Conservation (phyloP, 2,888 invertebrate genomes). For the Pristionchus fissidentatus region DNA sequence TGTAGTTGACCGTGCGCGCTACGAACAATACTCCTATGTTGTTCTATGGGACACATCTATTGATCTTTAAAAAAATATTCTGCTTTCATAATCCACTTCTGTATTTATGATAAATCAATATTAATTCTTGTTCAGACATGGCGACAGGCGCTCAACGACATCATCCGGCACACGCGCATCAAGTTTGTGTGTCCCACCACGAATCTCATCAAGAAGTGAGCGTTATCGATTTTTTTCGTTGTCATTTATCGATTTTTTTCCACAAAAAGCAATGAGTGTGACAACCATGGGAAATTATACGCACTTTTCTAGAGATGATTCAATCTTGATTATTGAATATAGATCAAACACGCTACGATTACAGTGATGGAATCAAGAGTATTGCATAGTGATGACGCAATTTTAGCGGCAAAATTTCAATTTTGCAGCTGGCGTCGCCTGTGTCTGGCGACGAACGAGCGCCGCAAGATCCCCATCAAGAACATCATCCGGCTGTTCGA, state of each 20-base stretch:
- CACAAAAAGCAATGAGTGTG: background rate
- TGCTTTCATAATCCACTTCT: background rate
- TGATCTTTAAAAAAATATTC: background rate
- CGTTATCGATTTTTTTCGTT: no score
- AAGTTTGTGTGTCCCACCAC: constrained; percentile 93
- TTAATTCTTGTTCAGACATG: constrained; percentile 84
- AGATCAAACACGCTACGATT: no score
- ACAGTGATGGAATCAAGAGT: no score
- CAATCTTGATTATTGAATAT: no score
- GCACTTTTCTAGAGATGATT: no score
- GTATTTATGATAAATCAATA: background rate
- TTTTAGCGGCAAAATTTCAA: background rate
- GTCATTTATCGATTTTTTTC: constrained; percentile 29
- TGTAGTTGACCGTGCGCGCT: no score
- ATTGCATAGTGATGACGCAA: background rate
- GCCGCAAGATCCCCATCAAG: constrained; percentile 92
- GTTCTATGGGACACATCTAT: no score
- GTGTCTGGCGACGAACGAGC: constrained; percentile 91
- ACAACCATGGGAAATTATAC: no score
- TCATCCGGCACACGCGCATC: constrained; percentile 93
- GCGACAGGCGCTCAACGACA: constrained; percentile 89
- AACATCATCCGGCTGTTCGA: constrained; percentile 94
- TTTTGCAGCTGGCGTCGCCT: constrained; percentile 94
- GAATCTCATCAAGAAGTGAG: constrained; percentile 98
- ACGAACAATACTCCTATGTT: no score